Percentiles rank a stretch among this genome's conserved stretches.
These are phyloP conservation scores for Sinocyclocheilus anophthalmus DNA, from an alignment of 2,113 vertebrate species.

Conservation along the genomic window DNA sequence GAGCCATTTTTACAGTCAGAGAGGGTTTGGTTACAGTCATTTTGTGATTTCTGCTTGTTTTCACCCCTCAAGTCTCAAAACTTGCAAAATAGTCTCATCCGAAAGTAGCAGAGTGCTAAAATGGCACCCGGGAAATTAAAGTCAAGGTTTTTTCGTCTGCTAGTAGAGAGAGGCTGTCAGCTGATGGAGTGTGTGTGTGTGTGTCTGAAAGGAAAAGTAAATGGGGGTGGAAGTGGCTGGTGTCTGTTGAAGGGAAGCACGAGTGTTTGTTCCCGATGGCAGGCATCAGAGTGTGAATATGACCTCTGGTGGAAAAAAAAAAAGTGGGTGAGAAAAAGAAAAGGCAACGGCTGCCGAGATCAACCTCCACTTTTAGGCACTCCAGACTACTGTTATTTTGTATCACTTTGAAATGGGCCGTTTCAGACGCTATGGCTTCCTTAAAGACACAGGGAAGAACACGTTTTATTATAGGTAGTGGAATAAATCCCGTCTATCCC, in stretches of 20 bases:
- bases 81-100: conserved; percentile 57
- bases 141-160: conserved; percentile 64
- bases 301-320: conserved; percentile 64
- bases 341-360: conserved; percentile 51
- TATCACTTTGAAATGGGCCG: conserved; percentile 44
- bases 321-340: conserved; percentile 59
- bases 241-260: conserved; percentile 53
- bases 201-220: conserved; percentile 64
- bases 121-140: conserved; percentile 72
- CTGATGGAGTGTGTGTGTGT: conserved; percentile 51
- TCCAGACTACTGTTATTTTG: conserved; percentile 50
- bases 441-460: conserved; percentile 21
- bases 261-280: conserved; percentile 70
- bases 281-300: conserved; percentile 65
- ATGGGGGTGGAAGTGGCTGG: conserved; percentile 73
- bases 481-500: conserved; percentile 40
- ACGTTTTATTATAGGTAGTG: not conserved
- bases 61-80: conserved; percentile 62
- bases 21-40: conserved; percentile 19
- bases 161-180: conserved; percentile 61
- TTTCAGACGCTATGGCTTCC: conserved; percentile 17
- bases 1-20: conserved; percentile 31
- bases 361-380: conserved; percentile 34
- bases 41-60: conserved; percentile 57
- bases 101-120: conserved; percentile 61